phyloP scores from a whole-genome alignment of 2,888 invertebrate genomes.

The Unio delphinus region DNA sequence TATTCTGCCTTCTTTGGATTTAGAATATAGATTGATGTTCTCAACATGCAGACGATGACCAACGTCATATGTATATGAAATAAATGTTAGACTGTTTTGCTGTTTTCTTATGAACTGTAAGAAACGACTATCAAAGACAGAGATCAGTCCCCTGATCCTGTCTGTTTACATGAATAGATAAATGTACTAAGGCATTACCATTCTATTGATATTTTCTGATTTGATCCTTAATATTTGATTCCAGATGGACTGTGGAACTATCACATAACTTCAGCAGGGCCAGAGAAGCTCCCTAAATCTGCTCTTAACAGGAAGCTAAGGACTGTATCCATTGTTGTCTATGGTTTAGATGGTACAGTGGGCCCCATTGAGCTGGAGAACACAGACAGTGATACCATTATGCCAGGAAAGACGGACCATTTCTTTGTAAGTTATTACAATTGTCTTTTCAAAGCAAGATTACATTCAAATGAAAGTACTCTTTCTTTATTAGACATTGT shows the following conservation, averaged over 20 bases:
- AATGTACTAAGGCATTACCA: no score
- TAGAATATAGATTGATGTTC: no score
- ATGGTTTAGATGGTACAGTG: conserved; percentile 47
- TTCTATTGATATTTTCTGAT: no score
- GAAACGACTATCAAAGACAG: no score
- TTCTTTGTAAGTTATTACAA: conserved; percentile 42
- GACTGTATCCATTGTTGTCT: conserved; percentile 50
- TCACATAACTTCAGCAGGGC: conserved; percentile 45
- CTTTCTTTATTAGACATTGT: not conserved
- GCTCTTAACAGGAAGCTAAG: conserved; percentile 36
- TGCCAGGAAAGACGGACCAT: conserved; percentile 50
- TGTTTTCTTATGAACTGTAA: no score
- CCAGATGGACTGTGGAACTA: conserved; percentile 55
- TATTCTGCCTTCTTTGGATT: no score
- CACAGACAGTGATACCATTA: conserved; percentile 31
- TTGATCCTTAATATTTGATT: not conserved
- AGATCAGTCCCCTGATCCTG: no score
- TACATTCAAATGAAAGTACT: not conserved
- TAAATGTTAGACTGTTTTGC: no score
- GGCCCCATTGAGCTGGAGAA: conserved; percentile 53
- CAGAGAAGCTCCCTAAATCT: conserved; percentile 38
- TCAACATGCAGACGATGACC: no score
- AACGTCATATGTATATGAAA: no score
- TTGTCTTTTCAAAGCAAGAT: not conserved
- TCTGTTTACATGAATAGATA: no score